Evolutionary conservation across 2,888 invertebrate species (phyloP).

Genomic region (Eledona agricola): DNA sequence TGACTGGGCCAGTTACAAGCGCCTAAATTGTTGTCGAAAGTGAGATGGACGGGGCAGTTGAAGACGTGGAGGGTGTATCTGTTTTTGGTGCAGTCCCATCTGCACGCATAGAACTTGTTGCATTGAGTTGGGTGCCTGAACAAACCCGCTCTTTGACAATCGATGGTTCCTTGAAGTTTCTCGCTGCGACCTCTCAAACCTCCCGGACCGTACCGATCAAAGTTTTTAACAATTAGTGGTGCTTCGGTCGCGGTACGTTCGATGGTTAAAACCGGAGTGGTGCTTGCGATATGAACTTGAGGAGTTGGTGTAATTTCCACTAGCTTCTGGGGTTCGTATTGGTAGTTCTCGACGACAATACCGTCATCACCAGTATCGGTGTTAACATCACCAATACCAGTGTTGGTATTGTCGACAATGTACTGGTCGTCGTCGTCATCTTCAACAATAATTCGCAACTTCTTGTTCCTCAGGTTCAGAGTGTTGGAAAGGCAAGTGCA

Average conservation of each 20-base stretch:
- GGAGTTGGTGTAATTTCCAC: constrained; percentile 51
- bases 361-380: constrained; percentile 49
- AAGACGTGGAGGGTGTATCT: constrained; percentile 79
- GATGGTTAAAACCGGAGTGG: constrained; percentile 24
- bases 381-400: constrained; percentile 40
- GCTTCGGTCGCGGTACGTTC: no score
- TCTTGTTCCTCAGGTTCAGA: constrained; percentile 64
- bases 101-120: constrained; percentile 83
- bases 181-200: constrained; percentile 69
- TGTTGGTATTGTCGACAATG: constrained; percentile 40
- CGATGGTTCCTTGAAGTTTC: constrained; percentile 69
- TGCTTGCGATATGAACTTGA: constrained; percentile 43
- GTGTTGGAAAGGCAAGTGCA: constrained; percentile 74
- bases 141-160: constrained; percentile 69
- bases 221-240: no score
- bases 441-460: constrained; percentile 45
- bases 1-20: constrained; percentile 86
- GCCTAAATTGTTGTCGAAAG: constrained; percentile 77
- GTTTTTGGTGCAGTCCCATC: constrained; percentile 81
- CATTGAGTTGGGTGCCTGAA: constrained; percentile 80
- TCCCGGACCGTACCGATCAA: constrained; percentile 71
- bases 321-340: constrained; percentile 49
- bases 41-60: constrained; percentile 81
- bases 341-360: constrained; percentile 48
- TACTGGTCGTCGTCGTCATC: constrained; percentile 49